Evolutionary conservation across 2,113 vertebrate species (phyloP).

Genomic region (Apaloderma vittatum): DNA sequence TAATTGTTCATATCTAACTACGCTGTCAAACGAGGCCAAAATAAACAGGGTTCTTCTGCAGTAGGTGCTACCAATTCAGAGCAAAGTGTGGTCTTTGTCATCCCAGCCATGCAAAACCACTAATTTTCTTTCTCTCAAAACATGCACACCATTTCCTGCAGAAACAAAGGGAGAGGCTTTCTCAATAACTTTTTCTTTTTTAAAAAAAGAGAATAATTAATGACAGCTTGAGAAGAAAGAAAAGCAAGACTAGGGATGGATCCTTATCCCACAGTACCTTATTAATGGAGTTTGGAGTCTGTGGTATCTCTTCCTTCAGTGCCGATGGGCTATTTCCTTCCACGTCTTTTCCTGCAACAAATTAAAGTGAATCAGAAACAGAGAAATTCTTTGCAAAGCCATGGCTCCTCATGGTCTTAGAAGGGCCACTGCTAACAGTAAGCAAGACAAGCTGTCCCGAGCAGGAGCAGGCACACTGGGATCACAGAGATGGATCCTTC

Average conservation of each 20-base stretch:
- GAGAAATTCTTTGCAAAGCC: neutral
- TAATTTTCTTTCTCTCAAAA: neutral
- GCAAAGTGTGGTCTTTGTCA: neutral
- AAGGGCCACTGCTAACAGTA: neutral
- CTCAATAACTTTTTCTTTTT: neutral
- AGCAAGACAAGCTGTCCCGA: neutral
- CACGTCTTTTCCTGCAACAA: constrained; percentile 88
- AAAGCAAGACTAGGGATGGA: neutral
- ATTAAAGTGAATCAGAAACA: neutral
- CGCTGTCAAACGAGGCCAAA: neutral
- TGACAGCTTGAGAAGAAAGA: neutral
- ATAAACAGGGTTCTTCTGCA: neutral
- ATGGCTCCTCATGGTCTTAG: neutral
- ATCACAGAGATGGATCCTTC: neutral
- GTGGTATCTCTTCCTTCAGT: constrained; percentile 87
- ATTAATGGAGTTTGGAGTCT: constrained; percentile 87
- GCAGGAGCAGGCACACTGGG: neutral
- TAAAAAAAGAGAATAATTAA: neutral
- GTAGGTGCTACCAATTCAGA: neutral
- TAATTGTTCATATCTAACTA: neutral
- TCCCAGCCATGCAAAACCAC: neutral
- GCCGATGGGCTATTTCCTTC: constrained; percentile 82
- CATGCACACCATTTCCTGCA: neutral
- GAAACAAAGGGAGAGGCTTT: neutral
- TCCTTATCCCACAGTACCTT: constrained; percentile 78